These are phyloP conservation scores for Cephonodes hylas DNA, from an alignment of 2,888 invertebrate species.

Conservation along the genomic window DNA sequence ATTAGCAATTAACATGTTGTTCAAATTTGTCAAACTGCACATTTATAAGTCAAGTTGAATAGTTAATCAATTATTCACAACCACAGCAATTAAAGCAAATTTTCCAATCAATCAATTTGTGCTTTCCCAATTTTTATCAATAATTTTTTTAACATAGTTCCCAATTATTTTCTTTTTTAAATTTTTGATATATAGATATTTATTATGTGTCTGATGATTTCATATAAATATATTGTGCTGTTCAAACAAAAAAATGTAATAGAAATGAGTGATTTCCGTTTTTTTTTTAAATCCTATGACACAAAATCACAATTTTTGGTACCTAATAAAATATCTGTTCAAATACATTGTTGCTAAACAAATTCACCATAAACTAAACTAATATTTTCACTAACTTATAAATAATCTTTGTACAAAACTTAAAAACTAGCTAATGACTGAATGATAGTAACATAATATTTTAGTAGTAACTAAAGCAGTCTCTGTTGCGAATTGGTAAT, in stretches of 20 bases:
- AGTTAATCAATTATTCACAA: constrained; percentile 58
- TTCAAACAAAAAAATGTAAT: not conserved
- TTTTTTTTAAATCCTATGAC: not conserved
- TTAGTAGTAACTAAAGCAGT: not conserved
- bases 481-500: not conserved
- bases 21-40: not conserved
- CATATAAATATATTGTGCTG: not conserved
- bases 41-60: constrained; percentile 22
- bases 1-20: not conserved
- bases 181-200: no score
- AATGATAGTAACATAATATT: not conserved
- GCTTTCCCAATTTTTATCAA: constrained; percentile 30
- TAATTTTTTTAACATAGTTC: not conserved
- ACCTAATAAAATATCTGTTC: not conserved
- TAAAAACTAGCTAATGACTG: constrained; percentile 2
- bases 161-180: no score
- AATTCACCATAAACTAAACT: not conserved
- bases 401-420: constrained; percentile 2
- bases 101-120: constrained; percentile 47
- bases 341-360: not conserved
- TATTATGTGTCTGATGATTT: not conserved
- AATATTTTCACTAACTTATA: not conserved
- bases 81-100: constrained; percentile 56
- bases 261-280: not conserved
- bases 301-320: not conserved